These are phyloP conservation scores for Argynnis bischoffii DNA, from an alignment of 2,888 invertebrate species.

Conservation along the genomic window DNA sequence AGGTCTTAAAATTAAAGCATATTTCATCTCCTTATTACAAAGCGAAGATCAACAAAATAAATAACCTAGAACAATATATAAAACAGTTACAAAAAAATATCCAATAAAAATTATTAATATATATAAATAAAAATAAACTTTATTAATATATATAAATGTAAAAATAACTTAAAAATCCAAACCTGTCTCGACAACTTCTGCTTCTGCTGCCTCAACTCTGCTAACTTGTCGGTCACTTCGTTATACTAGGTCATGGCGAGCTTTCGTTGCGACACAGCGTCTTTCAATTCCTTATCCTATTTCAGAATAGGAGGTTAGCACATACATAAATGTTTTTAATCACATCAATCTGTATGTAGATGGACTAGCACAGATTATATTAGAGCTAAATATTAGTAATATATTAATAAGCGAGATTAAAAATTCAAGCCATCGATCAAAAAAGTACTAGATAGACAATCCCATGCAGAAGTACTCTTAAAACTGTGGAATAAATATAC, in stretches of 20 bases:
- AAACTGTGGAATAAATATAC: no score
- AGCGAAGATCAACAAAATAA: no score
- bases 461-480: no score
- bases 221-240: slow-evolving; percentile 95
- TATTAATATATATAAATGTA: no score
- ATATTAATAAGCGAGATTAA: no score
- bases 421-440: not conserved
- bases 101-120: no score
- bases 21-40: no score
- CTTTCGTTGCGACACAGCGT: slow-evolving; percentile 95
- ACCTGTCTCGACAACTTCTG: slow-evolving; percentile 95
- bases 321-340: not conserved
- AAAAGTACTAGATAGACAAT: not conserved
- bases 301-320: not conserved
- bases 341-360: not conserved
- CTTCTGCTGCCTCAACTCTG: slow-evolving; percentile 95
- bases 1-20: no score
- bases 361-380: not conserved
- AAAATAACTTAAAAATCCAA: slow-evolving; percentile 20
- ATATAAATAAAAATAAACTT: no score
- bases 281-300: slow-evolving; percentile 94
- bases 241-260: slow-evolving; percentile 98
- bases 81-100: no score
- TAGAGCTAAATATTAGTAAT: not conserved
- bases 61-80: no score